Percentiles rank a stretch among this genome's conserved stretches.
These are phyloP conservation scores for Champsocephalus gunnari DNA, from an alignment of 2,797 vertebrate species.

Conservation along the genomic window DNA sequence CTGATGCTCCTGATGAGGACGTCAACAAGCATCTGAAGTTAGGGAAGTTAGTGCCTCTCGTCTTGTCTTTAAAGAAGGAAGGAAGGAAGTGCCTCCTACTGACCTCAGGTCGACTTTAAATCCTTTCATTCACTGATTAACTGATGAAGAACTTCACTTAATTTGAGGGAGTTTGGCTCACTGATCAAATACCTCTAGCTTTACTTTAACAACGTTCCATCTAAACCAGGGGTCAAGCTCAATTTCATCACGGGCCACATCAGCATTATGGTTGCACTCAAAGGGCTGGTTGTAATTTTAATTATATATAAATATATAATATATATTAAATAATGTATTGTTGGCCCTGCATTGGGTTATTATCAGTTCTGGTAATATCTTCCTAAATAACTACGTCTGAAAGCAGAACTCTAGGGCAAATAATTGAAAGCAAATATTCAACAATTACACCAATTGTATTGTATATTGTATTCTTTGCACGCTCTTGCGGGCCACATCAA, in stretches of 20 bases:
- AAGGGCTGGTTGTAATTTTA: no score
- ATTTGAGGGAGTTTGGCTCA: not conserved
- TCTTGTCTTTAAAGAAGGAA: conserved; percentile 29
- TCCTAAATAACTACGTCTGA: no score
- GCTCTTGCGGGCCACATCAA: no score
- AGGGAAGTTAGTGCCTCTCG: conserved; percentile 1
- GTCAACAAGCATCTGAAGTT: conserved; percentile 18
- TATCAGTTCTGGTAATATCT: no score
- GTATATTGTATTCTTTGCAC: no score
- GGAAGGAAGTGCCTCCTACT: conserved; percentile 20
- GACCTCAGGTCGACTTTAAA: conserved; percentile 29
- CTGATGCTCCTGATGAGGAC: conserved; percentile 19
- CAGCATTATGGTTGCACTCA: no score
- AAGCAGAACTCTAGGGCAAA: no score
- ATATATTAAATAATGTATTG: no score
- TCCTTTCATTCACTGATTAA: conserved; percentile 14
- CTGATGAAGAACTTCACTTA: not conserved
- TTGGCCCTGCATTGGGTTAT: no score
- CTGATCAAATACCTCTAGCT: not conserved
- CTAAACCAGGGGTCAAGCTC: not conserved
- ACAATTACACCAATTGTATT: no score
- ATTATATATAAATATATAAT: no score
- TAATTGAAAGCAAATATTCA: no score
- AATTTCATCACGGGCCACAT: not conserved
- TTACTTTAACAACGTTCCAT: not conserved